Evolutionary conservation across 30 jellyfish, hydroid and myxozoan genomes (phyloP).

Genomic region (Aurelia aurita complex sp. Pacific): DNA sequence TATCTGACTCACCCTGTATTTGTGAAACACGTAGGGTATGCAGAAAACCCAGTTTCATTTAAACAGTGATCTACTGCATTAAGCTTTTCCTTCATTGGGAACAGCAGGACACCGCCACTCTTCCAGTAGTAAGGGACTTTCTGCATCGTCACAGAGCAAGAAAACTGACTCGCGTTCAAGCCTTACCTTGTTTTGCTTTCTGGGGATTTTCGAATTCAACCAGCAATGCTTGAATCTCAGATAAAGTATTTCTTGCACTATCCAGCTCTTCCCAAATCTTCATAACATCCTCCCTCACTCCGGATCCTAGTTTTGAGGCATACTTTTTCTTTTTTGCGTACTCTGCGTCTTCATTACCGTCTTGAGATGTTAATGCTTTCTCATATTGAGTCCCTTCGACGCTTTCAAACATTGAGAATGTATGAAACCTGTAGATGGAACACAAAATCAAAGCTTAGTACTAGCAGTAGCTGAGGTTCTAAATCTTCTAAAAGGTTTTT

Average conservation of each 20-base stretch:
- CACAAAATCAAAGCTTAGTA: too few relatives aligned
- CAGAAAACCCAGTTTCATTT: too few relatives aligned
- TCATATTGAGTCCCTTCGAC: constrained; percentile 8
- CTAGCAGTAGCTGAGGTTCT: too few relatives aligned
- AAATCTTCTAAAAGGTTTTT: too few relatives aligned
- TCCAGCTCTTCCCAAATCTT: constrained; percentile 91
- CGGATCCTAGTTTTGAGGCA: constrained; percentile 36
- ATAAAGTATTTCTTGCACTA: constrained; percentile 73
- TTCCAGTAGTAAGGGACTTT: too few relatives aligned
- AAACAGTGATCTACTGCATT: too few relatives aligned
- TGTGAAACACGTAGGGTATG: too few relatives aligned
- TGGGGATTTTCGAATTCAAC: constrained; percentile 73
- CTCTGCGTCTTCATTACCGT: not conserved
- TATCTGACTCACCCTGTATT: too few relatives aligned
- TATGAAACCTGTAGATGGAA: constrained; percentile 67
- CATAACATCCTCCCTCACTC: constrained; percentile 86
- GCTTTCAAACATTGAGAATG: constrained; percentile 63
- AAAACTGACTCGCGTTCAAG: too few relatives aligned
- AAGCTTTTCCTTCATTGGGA: too few relatives aligned
- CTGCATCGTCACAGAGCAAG: too few relatives aligned
- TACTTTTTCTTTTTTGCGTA: not conserved
- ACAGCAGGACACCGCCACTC: too few relatives aligned
- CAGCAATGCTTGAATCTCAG: constrained; percentile 82
- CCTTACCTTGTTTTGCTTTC: constrained; percentile 61
- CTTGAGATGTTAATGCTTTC: constrained; percentile 1